Conservation (phyloP, 2,113 vertebrate species). For the Galemys pyrenaicus region DNA sequence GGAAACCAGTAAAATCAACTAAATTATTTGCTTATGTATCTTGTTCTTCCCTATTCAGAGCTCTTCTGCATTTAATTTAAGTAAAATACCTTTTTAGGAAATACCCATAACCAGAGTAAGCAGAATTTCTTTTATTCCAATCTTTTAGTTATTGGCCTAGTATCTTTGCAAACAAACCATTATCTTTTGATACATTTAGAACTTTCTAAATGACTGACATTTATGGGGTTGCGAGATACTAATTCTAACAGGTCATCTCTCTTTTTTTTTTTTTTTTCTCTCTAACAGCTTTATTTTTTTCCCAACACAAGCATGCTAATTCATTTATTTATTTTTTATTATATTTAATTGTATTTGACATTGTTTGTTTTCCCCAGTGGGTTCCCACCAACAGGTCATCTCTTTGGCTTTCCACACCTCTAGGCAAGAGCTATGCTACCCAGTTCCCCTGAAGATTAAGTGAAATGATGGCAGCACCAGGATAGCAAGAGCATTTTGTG, state of each 20-base stretch:
- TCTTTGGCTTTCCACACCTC: not conserved
- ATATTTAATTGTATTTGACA: too few species aligned
- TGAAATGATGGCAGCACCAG: not conserved
- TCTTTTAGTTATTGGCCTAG: not conserved
- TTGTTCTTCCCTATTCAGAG: slow-evolving; percentile 30
- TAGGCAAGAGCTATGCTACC: not conserved
- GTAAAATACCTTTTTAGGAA: slow-evolving; percentile 52
- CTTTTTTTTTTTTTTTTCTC: too few species aligned
- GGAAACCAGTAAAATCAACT: slow-evolving; percentile 48
- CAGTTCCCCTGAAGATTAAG: not conserved
- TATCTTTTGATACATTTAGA: slow-evolving; percentile 16
- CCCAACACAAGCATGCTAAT: too few species aligned
- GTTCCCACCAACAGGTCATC: not conserved
- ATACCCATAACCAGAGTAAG: slow-evolving; percentile 30
- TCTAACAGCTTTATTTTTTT: too few species aligned
- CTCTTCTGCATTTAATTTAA: slow-evolving; percentile 53
- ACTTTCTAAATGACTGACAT: not conserved
- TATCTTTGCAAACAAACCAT: slow-evolving; percentile 48
- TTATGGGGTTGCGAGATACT: not conserved
- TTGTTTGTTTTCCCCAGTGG: too few species aligned
- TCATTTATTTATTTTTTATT: too few species aligned
- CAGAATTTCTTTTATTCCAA: not conserved
- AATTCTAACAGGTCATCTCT: not conserved
- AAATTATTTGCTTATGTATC: slow-evolving; percentile 51
- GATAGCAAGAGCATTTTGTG: not conserved